A percentile compares a stretch with the other conserved stretches of the same genome.
Evolutionary conservation across 2,113 vertebrate species (phyloP).

Genomic region (Lampris incognitus): DNA sequence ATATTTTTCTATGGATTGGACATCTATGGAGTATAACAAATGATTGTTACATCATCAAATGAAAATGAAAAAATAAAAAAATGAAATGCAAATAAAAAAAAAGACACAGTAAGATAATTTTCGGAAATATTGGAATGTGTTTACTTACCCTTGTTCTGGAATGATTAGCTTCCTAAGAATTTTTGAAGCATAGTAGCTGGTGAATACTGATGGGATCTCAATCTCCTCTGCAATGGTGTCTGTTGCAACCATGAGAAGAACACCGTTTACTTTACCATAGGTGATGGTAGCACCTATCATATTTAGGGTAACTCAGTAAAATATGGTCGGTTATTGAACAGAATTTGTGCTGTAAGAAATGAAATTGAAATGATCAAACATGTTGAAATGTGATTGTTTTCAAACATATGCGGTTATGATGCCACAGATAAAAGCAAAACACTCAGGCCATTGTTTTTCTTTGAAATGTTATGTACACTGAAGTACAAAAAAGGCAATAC

Average conservation of each 20-base stretch:
- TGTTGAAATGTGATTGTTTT: too few species aligned
- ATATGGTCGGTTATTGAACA: not conserved
- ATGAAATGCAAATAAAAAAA: not conserved
- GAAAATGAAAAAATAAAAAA: not conserved
- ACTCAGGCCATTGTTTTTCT: too few species aligned
- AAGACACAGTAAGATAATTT: not conserved
- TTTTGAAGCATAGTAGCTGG: slow-evolving; percentile 78
- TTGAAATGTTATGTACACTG: too few species aligned
- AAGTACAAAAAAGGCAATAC: too few species aligned
- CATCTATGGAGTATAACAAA: too few species aligned
- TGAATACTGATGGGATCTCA: slow-evolving; percentile 89
- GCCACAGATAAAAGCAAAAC: too few species aligned
- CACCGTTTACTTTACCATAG: not conserved
- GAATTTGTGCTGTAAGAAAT: too few species aligned
- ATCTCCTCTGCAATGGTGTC: slow-evolving; percentile 87
- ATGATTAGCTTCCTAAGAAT: slow-evolving; percentile 70
- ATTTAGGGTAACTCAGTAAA: not conserved
- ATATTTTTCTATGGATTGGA: too few species aligned
- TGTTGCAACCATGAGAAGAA: slow-evolving; percentile 49
- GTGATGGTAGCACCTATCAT: not conserved
- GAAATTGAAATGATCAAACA: too few species aligned
- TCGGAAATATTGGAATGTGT: not conserved
- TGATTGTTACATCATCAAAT: not conserved
- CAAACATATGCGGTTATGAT: too few species aligned
- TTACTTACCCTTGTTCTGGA: slow-evolving; percentile 75